Conservation (phyloP, 2,797 vertebrate species). For the Thalassophryne amazonica region DNA sequence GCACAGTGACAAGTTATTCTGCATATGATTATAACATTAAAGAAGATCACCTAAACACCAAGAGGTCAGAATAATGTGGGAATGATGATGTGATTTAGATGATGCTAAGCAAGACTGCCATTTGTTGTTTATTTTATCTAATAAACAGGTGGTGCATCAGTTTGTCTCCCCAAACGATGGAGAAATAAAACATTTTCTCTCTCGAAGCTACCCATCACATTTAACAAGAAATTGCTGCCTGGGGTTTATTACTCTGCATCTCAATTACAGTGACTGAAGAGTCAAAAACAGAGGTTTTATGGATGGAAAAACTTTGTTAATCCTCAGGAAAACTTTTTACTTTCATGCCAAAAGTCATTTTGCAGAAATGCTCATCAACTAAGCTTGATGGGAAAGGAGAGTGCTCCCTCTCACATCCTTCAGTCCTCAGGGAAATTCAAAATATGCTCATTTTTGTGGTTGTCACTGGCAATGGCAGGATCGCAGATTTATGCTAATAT, state of each 20-base stretch:
- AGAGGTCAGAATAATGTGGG: constrained; percentile 16
- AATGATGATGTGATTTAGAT: constrained; percentile 29
- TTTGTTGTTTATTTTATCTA: constrained; percentile 36
- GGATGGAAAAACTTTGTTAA: neutral
- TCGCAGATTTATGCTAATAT: too few relatives aligned
- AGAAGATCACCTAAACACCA: neutral
- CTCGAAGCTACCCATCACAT: neutral
- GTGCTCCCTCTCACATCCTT: too few relatives aligned
- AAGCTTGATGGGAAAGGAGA: too few relatives aligned
- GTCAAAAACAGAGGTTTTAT: neutral
- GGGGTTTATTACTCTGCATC: constrained; percentile 1
- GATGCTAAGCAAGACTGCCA: constrained; percentile 16
- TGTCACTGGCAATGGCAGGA: too few relatives aligned
- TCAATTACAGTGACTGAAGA: neutral
- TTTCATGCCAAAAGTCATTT: neutral
- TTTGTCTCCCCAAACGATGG: constrained; percentile 13
- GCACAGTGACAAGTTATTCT: neutral
- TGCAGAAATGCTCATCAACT: neutral
- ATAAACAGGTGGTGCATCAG: constrained; percentile 34
- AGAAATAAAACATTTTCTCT: constrained; percentile 9
- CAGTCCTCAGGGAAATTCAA: too few relatives aligned
- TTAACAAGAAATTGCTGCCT: constrained; percentile 20
- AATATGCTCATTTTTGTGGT: too few relatives aligned
- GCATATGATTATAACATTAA: neutral
- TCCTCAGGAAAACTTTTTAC: neutral